A percentile compares a stretch with the other conserved stretches of the same genome.
phyloP scores from a whole-genome alignment of 1,140 invertebrate species.

The Steinernema feltiae region DNA sequence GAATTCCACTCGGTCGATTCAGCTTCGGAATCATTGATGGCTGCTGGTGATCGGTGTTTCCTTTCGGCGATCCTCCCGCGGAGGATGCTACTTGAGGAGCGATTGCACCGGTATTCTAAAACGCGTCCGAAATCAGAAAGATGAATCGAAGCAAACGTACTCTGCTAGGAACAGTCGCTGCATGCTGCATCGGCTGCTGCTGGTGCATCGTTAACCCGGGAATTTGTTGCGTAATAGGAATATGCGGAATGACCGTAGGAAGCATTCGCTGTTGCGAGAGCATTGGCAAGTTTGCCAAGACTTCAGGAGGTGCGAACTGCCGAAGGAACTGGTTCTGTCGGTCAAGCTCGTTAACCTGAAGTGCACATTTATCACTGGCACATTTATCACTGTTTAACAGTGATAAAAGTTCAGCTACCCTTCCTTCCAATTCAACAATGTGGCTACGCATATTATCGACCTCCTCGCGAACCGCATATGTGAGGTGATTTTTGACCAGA shows the following conservation, averaged over 20 bases:
- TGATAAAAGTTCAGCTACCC: conserved; percentile 35
- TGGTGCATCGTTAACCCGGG: not conserved
- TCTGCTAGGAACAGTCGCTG: not conserved
- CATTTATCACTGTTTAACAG: conserved; percentile 6
- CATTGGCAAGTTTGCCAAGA: conserved; percentile 40
- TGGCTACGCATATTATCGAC: conserved; percentile 47
- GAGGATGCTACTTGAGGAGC: not conserved
- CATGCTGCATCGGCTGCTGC: not conserved
- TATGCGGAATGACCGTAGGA: not conserved
- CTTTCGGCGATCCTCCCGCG: not conserved
- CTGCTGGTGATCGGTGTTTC: not conserved
- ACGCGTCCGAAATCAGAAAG: not conserved
- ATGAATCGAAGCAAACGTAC: not conserved
- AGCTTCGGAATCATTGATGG: conserved; percentile 5
- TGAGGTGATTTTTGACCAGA: conserved; percentile 56
- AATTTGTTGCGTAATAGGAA: not conserved
- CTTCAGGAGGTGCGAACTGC: conserved; percentile 48
- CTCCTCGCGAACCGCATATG: conserved; percentile 57
- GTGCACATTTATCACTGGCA: not conserved
- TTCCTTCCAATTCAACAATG: conserved; percentile 50
- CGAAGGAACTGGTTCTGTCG: conserved; percentile 49
- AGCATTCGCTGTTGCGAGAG: conserved; percentile 25
- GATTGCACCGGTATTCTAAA: not conserved
- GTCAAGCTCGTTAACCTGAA: conserved; percentile 48
- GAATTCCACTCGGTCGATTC: not conserved